Evolutionary conservation across 2,797 vertebrate species (phyloP), one percentile per base, ranked within the genome.

Genomic region (Gorsachius magnificus): DNA sequence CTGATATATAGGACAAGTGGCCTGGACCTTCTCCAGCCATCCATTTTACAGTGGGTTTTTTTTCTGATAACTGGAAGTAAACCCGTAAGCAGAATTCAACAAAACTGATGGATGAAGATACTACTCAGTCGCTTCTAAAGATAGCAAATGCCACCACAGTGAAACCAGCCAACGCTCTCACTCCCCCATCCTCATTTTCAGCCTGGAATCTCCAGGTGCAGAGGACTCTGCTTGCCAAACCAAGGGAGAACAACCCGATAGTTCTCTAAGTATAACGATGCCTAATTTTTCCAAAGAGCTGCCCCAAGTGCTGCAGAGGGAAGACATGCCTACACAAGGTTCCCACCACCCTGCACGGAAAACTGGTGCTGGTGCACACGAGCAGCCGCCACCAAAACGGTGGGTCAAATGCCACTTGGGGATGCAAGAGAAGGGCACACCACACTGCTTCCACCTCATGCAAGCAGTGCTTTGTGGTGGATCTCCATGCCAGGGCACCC

Each of bases 401-500:
- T 6, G 9, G 25, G 38, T 46, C 14, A 53, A 60, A 17, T 31
- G 46, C 46, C 54, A 26, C 46, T 38, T 54, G 31, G 17, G 28
- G 35, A 50, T 56, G 31, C 46, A 31, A 54, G 14, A 46, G 36
- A 20, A 75, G 61, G 41, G 68, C 41, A 21, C 0, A 0, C 16
- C 13, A 25, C 0, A 3, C 41, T 54, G 18, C 31, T 50, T 48
- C 56, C 56, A 69, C 11, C 56, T 82, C 2, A 1, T 21, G 33
- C 48, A 53, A 75, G 20, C 29, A 13, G 41, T 22, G 14, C 11
- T 69, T 61, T 41, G 56, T 1, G 0, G 35, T 43, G 22, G 29
- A 33, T 61, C 4, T 0, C 29, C 16, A 6, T 41, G n/a, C 10
- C 1, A 2, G 51, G 21, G 38, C 25, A 19, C 13, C 25, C 0